Conservation (phyloP, 2,888 invertebrate species). For the Heteropelma amictum region DNA sequence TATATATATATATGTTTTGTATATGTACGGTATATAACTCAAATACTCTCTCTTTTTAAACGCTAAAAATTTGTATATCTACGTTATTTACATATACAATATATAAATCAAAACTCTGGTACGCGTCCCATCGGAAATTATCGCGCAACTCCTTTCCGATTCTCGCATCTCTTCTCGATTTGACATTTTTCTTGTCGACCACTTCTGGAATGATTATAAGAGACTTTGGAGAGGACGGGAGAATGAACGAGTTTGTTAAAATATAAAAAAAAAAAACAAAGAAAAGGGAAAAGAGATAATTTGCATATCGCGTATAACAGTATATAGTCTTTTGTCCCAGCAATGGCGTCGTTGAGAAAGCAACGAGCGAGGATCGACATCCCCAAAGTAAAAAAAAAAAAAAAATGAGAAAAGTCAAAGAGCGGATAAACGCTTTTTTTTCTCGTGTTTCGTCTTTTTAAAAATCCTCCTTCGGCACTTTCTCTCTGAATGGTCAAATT, state of each 20-base stretch:
- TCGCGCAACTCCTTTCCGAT: slow-evolving; percentile 26
- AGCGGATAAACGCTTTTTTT: neutral
- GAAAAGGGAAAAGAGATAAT: slow-evolving; percentile 14
- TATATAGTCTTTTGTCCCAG: slow-evolving; percentile 34
- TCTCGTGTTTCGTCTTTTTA: slow-evolving; percentile 1
- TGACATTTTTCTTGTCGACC: slow-evolving; percentile 20
- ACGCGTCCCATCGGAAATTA: slow-evolving; percentile 15
- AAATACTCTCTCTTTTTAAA: no score
- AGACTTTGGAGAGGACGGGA: slow-evolving; percentile 52
- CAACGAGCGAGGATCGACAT: slow-evolving; percentile 33
- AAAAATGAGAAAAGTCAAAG: neutral
- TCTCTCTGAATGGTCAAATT: no score
- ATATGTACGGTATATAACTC: slow-evolving; percentile 25
- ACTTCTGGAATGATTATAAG: slow-evolving; percentile 70
- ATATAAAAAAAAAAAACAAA: slow-evolving; percentile 21
- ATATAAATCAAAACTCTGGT: slow-evolving; percentile 32
- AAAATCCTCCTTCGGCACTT: slow-evolving; percentile 6
- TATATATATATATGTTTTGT: slow-evolving; percentile 35
- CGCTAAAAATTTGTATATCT: no score
- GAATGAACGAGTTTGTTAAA: neutral
- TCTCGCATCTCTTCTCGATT: slow-evolving; percentile 53
- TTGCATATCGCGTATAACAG: slow-evolving; percentile 8
- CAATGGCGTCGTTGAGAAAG: slow-evolving; percentile 37
- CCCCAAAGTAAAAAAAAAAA: slow-evolving; percentile 48
- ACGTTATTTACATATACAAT: slow-evolving; percentile 27